Evolutionary conservation across 2,113 vertebrate species (phyloP).

Genomic region (Ciconia maguari): DNA sequence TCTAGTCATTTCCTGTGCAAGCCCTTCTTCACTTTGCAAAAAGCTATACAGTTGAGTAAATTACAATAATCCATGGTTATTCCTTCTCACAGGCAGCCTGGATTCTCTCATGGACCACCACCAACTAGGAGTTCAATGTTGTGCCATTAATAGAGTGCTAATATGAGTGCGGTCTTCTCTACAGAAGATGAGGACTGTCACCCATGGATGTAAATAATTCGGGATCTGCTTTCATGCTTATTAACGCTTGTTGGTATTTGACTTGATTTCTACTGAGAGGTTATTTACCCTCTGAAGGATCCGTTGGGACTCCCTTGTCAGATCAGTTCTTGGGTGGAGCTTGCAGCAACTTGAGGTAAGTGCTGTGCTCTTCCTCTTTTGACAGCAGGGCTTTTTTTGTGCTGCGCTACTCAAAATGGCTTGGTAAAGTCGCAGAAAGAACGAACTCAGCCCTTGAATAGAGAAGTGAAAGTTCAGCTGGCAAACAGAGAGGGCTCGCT

Average conservation of each 20-base stretch:
- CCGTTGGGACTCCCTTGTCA: neutral
- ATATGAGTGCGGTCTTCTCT: neutral
- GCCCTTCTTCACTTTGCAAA: neutral
- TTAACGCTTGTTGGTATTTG: neutral
- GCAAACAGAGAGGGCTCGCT: neutral
- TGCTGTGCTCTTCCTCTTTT: conserved; percentile 16
- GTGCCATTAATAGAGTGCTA: neutral
- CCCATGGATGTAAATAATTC: neutral
- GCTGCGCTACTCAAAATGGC: neutral
- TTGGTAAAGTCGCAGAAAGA: neutral
- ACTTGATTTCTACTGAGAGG: neutral
- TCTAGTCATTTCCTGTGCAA: conserved; percentile 47
- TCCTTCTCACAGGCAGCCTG: neutral
- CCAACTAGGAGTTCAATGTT: fast-evolving
- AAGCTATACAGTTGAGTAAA: neutral
- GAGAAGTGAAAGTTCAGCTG: neutral
- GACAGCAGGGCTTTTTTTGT: neutral
- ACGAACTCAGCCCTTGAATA: neutral
- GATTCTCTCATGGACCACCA: neutral
- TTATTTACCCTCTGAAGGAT: neutral
- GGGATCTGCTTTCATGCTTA: neutral
- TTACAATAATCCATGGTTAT: neutral
- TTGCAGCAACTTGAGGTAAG: conserved; percentile 35
- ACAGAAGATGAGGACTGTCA: neutral
- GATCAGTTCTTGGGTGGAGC: conserved; percentile 55